Conservation (phyloP, 2,113 vertebrate genomes). For the Callorhinus ursinus region DNA sequence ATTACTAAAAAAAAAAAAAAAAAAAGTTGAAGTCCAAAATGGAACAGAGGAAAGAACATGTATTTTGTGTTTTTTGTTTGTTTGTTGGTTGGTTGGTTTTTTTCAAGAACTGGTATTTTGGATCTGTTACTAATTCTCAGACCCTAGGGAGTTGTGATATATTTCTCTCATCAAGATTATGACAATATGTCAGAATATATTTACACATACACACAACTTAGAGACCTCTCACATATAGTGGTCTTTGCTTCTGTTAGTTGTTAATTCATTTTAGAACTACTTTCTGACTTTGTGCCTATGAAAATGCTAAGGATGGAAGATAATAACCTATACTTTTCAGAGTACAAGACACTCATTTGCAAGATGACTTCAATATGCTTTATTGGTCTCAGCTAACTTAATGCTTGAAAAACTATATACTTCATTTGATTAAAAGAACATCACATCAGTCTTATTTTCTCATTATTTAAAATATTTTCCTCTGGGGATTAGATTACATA, state of each 20-base stretch:
- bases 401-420: not conserved
- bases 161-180: slow-evolving; percentile 1
- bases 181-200: not conserved
- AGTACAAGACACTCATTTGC: not conserved
- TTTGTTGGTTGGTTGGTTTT: not conserved
- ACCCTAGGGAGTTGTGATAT: not conserved
- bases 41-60: not conserved
- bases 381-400: not conserved
- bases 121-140: not conserved
- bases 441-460: slow-evolving; percentile 3
- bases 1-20: slow-evolving; percentile 66
- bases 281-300: not conserved
- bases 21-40: not conserved
- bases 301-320: not conserved
- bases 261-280: not conserved
- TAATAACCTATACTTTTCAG: not conserved
- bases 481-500: not conserved
- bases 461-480: not conserved
- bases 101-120: not conserved
- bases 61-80: not conserved
- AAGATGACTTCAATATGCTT: not conserved
- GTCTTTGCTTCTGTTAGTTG: not conserved
- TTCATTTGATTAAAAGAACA: not conserved
- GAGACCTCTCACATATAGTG: not conserved
- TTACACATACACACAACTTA: not conserved